Evolutionary conservation across 2,113 vertebrate genomes (phyloP), one percentile per base, ranked within the genome.

Genomic region (Calyptommatus sinebrachiatus): DNA sequence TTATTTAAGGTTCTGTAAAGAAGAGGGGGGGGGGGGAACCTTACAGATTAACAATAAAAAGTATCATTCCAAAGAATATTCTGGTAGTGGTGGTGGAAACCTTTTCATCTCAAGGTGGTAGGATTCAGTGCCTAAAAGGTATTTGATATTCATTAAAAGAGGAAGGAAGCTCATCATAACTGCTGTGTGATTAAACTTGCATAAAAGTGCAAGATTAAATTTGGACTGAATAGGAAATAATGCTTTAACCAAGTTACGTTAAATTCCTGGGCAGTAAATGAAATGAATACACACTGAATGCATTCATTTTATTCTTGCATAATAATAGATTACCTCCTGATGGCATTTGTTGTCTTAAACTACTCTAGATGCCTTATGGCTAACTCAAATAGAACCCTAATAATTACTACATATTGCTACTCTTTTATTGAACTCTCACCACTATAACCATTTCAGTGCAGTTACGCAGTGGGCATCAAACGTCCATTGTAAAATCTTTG

Each of bases 131-230:
- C 70, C 70, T 88, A 83, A 81, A 41, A 71, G 8, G 6, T 78
- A 26, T 87, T 86, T 88, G 67, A 82, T 88, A 89, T 80, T 88
- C 77, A 85, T 86, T 90, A 81, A 91, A 86, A 76, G 62, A 8
- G 21, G 66, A 69, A 85, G 65, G 29, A 82, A 88, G 50, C 31
- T 83, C 46, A 76, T 81, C 78, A 79, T 88, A 92, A 88, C 76
- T 65, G 68, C 79, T 77, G 46, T 89, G 79, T 86, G 72, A 88
- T 85, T 88, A 89, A 91, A 88, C 45, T 41, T 83, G 85, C 53
- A 87, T 71, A 76, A 61, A 91, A 87, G 3, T 75, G 11, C 81
- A 81, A 84, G 73, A 88, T 85, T 83, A 86, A 85, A 82, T 81
- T 81, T 85, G n/a, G 7, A 20, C 28, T 83, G 45, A 86, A 35